Base-by-base conservation (phyloP, 2,888 invertebrate species). In the Oscheius sp. region DNA sequence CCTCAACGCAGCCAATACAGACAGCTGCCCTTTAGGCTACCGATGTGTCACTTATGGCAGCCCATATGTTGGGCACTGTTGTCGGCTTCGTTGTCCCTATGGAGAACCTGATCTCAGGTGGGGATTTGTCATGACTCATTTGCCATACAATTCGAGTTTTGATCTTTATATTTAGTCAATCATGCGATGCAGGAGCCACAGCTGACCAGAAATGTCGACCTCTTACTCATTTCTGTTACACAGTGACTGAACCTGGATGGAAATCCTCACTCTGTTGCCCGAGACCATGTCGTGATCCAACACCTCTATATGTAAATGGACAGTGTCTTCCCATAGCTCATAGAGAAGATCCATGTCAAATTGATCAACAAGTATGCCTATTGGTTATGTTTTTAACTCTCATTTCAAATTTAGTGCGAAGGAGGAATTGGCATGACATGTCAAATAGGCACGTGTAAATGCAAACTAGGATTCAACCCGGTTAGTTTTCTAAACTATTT, bases 11-110 rank as follows among this genome's bases (percentile, higher is more conserved):
- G 84, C 84, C 12, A 81, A 80, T 33, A 84, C 83, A 2, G 77
- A 77, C 69, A 75, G 74, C 56, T 77, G 74, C 61, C 74, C 75
- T 22, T 47, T 76, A 14, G 75, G 78, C 1, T 80, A 76, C 51
- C 75, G 80, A 33, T 86, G 86, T 67, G 84, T 82, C 61, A 85
- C 84, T 5, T 86, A 85, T 71, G 86, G 86, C 17, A 83, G 83
- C 62, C 86, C 86, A 1, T 82, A 82, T 71, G 82, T 85, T 41
- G 86, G 86, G 1, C 85, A 85, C 66, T 86, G 86, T 67, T 86
- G 86, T 72, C 80, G 81, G 14, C 61, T 86, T 36, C 70, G 80
- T n/a, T 86, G 86, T 56, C 86, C 86, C 24, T 86, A 82, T 72
- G 86, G 86, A 50, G 80, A 82, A 68, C 84, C 86, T 14, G 85